Evolutionary conservation across 1,140 invertebrate genomes (phyloP).

Genomic region (Melipona quadrifasciata): DNA sequence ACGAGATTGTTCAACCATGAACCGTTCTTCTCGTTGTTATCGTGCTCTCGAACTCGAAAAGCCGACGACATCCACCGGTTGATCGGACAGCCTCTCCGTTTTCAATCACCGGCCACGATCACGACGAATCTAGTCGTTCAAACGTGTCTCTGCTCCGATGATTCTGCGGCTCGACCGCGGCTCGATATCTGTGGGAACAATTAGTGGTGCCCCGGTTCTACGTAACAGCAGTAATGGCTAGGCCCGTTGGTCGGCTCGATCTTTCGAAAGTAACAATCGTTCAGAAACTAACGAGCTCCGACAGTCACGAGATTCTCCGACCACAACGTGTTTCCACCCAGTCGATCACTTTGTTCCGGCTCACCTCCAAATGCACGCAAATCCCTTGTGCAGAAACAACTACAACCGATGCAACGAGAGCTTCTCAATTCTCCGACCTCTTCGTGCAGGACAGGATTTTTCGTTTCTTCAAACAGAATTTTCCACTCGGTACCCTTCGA

Average conservation of each 20-base stretch:
- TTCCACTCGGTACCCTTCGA: neutral
- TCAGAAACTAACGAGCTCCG: constrained; percentile 14
- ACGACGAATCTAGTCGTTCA: constrained; percentile 21
- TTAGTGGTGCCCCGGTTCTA: constrained; percentile 31
- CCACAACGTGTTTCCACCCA: constrained; percentile 15
- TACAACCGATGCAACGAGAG: neutral
- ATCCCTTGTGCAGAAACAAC: neutral
- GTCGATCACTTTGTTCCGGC: constrained; percentile 4
- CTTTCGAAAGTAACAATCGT: neutral
- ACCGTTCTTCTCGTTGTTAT: constrained; percentile 35
- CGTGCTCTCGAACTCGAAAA: constrained; percentile 22
- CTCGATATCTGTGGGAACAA: constrained; percentile 58
- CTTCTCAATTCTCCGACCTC: neutral
- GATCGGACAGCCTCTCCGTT: constrained; percentile 32
- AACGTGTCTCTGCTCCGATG: constrained; percentile 11
- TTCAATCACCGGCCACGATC: constrained; percentile 44
- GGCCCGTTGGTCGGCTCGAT: neutral
- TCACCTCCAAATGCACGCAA: neutral
- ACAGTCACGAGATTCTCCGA: neutral
- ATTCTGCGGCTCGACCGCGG: constrained; percentile 7
- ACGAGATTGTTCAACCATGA: constrained; percentile 40
- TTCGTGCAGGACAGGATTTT: neutral
- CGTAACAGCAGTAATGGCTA: constrained; percentile 19
- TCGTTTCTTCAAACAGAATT: neutral
- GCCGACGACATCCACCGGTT: constrained; percentile 54